Percentiles rank a stretch among this genome's conserved stretches.
Conservation (phyloP, 2,888 invertebrate genomes). For the Cephonodes hylas region DNA sequence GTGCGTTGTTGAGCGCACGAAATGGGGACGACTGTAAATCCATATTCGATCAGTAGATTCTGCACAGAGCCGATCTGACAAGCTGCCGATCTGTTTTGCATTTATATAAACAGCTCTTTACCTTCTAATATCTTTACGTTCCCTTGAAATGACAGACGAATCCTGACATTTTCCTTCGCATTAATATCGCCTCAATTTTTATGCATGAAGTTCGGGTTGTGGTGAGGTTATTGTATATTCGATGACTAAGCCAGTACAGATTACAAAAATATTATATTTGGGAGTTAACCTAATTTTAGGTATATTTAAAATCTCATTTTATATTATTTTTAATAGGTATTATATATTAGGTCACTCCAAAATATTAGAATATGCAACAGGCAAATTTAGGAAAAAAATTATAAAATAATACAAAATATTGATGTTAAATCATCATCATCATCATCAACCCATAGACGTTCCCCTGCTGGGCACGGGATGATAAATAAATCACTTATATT, state of each 20-base stretch:
- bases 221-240: neutral
- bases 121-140: conserved; percentile 61
- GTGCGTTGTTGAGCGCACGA: conserved; percentile 59
- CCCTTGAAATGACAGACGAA: conserved; percentile 44
- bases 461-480: too few relatives aligned
- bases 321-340: too few relatives aligned
- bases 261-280: neutral
- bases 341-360: too few relatives aligned
- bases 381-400: too few relatives aligned
- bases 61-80: conserved; percentile 78
- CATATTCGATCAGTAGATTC: conserved; percentile 78
- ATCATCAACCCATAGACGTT: too few relatives aligned
- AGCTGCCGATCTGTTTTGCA: conserved; percentile 80
- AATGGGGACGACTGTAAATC: conserved; percentile 74
- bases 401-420: too few relatives aligned
- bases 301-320: too few relatives aligned
- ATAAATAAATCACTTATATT: too few relatives aligned
- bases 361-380: too few relatives aligned
- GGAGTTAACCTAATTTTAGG: neutral
- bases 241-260: neutral
- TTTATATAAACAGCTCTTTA: conserved; percentile 79
- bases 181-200: neutral
- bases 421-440: too few relatives aligned
- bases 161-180: conserved; percentile 21
- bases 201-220: neutral